Evolutionary conservation across 2,797 vertebrate species (phyloP).

Genomic region (Lagorchestes hirsutus): DNA sequence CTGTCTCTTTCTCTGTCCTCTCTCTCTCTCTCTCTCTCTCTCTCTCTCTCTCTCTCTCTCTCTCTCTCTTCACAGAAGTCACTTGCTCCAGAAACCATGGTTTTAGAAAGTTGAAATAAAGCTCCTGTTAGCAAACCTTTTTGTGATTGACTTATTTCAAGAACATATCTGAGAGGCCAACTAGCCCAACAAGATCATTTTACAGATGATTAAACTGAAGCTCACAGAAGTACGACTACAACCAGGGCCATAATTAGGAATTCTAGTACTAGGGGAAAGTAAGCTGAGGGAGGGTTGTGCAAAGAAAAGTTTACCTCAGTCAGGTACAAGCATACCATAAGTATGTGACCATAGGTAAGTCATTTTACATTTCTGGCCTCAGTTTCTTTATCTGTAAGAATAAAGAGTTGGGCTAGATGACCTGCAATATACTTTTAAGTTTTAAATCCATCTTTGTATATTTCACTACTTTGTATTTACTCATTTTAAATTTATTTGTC

Average conservation of each 20-base stretch:
- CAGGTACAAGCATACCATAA: background rate
- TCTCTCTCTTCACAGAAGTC: background rate
- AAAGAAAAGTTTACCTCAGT: background rate
- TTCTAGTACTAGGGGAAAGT: background rate
- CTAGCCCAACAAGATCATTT: conserved; percentile 11
- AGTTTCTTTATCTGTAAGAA: background rate
- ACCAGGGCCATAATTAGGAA: background rate
- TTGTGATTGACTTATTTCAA: background rate
- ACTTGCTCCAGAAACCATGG: background rate
- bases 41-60: too few relatives aligned
- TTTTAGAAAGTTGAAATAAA: background rate
- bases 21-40: too few relatives aligned
- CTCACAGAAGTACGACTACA: background rate
- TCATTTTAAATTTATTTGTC: background rate
- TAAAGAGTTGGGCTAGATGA: background rate
- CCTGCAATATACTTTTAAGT: background rate
- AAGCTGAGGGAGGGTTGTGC: background rate
- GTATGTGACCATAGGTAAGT: background rate
- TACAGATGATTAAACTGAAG: background rate
- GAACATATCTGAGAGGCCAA: background rate
- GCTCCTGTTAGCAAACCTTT: background rate
- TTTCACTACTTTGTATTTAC: background rate
- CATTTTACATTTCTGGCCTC: background rate
- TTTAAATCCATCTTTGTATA: background rate
- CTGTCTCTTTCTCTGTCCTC: too few relatives aligned